These are phyloP conservation scores for Scolopax mira DNA, from an alignment of 2,113 vertebrate genomes.

Conservation along the genomic window DNA sequence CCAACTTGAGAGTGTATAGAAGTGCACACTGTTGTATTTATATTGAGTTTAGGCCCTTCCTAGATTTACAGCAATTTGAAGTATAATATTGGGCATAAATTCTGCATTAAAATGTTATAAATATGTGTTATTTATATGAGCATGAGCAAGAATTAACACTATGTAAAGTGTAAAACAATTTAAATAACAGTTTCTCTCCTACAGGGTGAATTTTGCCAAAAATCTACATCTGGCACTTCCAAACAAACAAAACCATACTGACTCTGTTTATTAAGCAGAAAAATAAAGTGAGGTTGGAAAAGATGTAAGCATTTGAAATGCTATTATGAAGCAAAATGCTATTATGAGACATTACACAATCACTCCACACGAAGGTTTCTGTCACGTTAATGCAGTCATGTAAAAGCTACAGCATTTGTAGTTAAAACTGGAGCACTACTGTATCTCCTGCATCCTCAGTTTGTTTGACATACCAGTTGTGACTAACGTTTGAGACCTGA, in stretches of 20 bases:
- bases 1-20: background rate
- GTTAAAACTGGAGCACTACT: background rate
- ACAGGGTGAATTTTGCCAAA: background rate
- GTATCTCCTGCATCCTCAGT: background rate
- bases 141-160: background rate
- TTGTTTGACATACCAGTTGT: background rate
- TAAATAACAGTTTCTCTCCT: background rate
- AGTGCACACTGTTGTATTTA: background rate
- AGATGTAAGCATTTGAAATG: background rate
- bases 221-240: background rate
- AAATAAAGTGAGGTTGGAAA: background rate
- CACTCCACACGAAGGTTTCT: background rate
- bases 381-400: background rate
- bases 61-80: background rate
- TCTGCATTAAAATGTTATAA: background rate
- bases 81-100: background rate
- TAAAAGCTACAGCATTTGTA: background rate
- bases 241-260: background rate
- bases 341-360: background rate
- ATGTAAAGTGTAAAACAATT: background rate
- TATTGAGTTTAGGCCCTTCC: background rate
- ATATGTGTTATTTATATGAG: background rate
- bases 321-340: background rate
- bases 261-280: background rate
- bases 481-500: background rate